Conservation (phyloP, 1,140 invertebrate species). For the Lordiphosa mommai region DNA sequence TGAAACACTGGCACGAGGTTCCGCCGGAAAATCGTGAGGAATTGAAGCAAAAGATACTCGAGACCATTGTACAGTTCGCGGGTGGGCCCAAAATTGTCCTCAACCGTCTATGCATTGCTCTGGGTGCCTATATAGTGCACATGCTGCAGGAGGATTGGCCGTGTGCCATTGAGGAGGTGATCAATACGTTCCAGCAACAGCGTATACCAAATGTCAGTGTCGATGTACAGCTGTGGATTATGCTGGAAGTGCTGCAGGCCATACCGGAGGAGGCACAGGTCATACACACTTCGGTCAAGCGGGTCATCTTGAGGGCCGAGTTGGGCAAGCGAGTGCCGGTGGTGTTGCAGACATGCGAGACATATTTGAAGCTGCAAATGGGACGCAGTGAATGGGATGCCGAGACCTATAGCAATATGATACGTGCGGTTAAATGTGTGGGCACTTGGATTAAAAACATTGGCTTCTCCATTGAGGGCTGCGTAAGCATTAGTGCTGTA, state of each 20-base stretch:
- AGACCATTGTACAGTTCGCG: slow-evolving; percentile 87
- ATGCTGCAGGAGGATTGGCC: slow-evolving; percentile 85
- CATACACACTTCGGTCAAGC: slow-evolving; percentile 72
- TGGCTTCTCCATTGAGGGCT: slow-evolving; percentile 80
- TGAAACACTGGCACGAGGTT: slow-evolving; percentile 92
- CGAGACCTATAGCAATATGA: slow-evolving; percentile 80
- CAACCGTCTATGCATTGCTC: slow-evolving; percentile 90
- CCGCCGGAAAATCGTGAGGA: slow-evolving; percentile 87
- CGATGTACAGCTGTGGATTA: slow-evolving; percentile 82
- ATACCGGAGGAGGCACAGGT: slow-evolving; percentile 87
- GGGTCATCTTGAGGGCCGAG: slow-evolving; percentile 57
- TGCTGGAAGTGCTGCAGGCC: slow-evolving; percentile 88
- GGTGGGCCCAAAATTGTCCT: slow-evolving; percentile 91
- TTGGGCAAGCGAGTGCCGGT: slow-evolving; percentile 62
- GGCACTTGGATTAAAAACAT: slow-evolving; percentile 83
- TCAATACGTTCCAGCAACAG: slow-evolving; percentile 83
- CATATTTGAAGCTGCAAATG: slow-evolving; percentile 60
- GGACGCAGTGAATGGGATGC: slow-evolving; percentile 51
- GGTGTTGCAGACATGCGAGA: slow-evolving; percentile 65
- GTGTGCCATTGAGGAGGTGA: slow-evolving; percentile 84
- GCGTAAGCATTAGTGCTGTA: slow-evolving; percentile 63
- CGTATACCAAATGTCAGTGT: slow-evolving; percentile 81
- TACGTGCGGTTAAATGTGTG: slow-evolving; percentile 82
- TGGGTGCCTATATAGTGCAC: slow-evolving; percentile 86
- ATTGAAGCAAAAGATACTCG: slow-evolving; percentile 88